These are phyloP conservation scores for Cirrhinus molitorella DNA, from an alignment of 2,797 vertebrate species.

Conservation along the genomic window DNA sequence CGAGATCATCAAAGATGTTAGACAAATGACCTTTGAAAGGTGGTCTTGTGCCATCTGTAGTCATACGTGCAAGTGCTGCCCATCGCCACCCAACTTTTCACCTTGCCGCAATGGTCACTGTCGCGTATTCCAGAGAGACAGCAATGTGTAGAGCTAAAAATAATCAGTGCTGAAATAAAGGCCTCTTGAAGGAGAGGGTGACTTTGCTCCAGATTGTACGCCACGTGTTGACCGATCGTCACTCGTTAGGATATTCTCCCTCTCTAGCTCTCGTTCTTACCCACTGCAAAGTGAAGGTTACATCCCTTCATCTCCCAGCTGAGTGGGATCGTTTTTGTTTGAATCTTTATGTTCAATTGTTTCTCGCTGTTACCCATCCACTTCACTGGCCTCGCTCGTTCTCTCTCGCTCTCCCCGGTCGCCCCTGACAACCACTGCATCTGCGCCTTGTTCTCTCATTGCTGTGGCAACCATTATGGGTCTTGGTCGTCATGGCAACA, in stretches of 20 bases:
- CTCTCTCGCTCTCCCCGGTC: constrained; percentile 44
- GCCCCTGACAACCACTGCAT: constrained; percentile 74
- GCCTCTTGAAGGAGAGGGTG: constrained; percentile 58
- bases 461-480: constrained; percentile 74
- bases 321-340: constrained; percentile 18
- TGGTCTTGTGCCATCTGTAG: constrained; percentile 28
- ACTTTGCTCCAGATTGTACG: constrained; percentile 57
- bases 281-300: constrained; percentile 18
- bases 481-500: constrained; percentile 75
- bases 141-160: constrained; percentile 57
- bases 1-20: constrained; percentile 16
- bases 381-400: constrained; percentile 26
- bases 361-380: constrained; percentile 6
- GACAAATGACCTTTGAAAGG: background rate
- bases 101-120: constrained; percentile 46
- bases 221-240: constrained; percentile 45
- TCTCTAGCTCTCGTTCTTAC: background rate
- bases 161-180: constrained; percentile 56
- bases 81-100: constrained; percentile 41
- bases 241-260: constrained; percentile 21
- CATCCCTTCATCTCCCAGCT: constrained; percentile 12
- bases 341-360: constrained; percentile 23
- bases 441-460: constrained; percentile 63
- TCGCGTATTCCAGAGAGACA: constrained; percentile 34
- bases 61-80: constrained; percentile 25